phyloP scores from a whole-genome alignment of 1,140 invertebrate species.

The Dufourea novaeangliae region DNA sequence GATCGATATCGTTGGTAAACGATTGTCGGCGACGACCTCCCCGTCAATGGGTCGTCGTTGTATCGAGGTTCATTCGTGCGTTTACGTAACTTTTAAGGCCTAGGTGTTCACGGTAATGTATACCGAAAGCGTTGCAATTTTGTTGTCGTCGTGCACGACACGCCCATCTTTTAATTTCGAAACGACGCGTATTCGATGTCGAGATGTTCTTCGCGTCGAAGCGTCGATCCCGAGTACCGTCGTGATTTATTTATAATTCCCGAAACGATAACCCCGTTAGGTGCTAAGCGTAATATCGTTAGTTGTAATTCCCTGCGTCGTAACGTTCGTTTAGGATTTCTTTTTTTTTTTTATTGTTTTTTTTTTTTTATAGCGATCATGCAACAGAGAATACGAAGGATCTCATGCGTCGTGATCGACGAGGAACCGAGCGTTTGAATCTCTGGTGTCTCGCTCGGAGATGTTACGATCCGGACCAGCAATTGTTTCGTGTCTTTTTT shows the following conservation, averaged over 20 bases:
- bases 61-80: conserved; percentile 11
- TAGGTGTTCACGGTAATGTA: conserved; percentile 44
- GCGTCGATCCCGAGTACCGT: not conserved
- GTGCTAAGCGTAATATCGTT: conserved; percentile 62
- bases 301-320: conserved; percentile 40
- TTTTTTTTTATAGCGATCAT: conserved; percentile 43
- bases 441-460: conserved; percentile 4
- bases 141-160: not conserved
- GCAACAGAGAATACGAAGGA: conserved; percentile 50
- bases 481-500: no score
- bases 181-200: not conserved
- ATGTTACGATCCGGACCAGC: no score
- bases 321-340: conserved; percentile 28
- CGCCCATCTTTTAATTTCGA: not conserved
- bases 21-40: conserved; percentile 4
- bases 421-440: not conserved
- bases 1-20: not conserved
- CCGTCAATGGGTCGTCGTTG: not conserved
- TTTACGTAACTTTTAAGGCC: conserved; percentile 38
- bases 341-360: conserved; percentile 19
- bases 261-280: conserved; percentile 54
- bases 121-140: conserved; percentile 26
- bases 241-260: conserved; percentile 13
- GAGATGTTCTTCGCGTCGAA: not conserved
- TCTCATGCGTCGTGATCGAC: conserved; percentile 50